Conservation (phyloP, 2,113 vertebrate genomes). For the Rhegmatorhina hoffmannsi region DNA sequence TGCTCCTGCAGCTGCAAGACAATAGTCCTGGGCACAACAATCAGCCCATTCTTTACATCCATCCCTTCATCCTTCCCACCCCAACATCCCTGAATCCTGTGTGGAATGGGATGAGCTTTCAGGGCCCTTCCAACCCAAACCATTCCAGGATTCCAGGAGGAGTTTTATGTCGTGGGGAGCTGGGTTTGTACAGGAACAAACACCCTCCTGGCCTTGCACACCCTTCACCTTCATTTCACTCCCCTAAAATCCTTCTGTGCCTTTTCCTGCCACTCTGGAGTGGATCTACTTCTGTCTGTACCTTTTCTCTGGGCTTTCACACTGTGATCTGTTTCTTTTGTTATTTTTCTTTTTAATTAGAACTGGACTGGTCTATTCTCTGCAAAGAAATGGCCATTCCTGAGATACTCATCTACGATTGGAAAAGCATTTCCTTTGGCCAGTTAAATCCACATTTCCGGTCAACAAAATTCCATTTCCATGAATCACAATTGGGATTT, state of each 20-base stretch:
- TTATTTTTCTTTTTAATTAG: background rate
- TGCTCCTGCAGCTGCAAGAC: slow-evolving; percentile 40
- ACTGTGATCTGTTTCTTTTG: background rate
- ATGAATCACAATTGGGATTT: slow-evolving; percentile 31
- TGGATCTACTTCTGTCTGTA: background rate
- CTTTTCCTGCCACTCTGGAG: background rate
- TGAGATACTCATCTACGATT: slow-evolving; percentile 23
- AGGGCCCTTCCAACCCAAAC: background rate
- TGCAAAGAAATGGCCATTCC: background rate
- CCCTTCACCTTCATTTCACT: background rate
- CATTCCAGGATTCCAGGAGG: background rate
- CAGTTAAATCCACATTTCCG: slow-evolving; percentile 26
- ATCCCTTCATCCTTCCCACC: background rate
- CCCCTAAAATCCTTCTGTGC: background rate
- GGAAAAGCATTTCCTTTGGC: slow-evolving; percentile 47
- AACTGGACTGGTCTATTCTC: background rate
- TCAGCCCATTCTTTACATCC: background rate
- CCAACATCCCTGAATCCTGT: background rate
- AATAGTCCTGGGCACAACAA: slow-evolving; percentile 49
- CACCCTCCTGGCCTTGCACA: background rate
- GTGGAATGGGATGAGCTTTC: background rate
- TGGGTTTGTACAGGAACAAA: background rate
- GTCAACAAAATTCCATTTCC: slow-evolving; percentile 55
- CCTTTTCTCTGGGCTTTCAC: background rate
- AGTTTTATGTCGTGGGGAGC: background rate